Percentiles rank a stretch among this genome's conserved stretches.
Evolutionary conservation across 2,888 invertebrate species (phyloP).

Genomic region (Palloptera scutellata): DNA sequence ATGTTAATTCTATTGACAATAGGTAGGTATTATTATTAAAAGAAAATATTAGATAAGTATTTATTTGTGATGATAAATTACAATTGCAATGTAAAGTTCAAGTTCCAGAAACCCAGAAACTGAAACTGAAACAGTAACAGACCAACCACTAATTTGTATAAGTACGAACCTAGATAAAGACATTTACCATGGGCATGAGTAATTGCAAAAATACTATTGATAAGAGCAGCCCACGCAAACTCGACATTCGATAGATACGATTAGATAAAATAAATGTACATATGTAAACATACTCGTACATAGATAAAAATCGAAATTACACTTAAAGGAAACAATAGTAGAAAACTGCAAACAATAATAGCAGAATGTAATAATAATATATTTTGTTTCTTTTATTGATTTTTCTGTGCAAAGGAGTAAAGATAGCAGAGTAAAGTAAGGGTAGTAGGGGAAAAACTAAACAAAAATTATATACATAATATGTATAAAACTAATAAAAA

Average conservation of each 20-base stretch:
- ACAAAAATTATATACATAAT: background rate
- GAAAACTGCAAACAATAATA: background rate
- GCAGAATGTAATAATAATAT: background rate
- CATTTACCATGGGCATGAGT: background rate
- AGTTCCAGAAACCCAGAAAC: too few species aligned
- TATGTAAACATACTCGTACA: too few species aligned
- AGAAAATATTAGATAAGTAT: background rate
- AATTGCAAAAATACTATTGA: too few species aligned
- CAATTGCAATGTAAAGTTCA: conserved; percentile 14
- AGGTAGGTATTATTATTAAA: too few species aligned
- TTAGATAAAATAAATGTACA: conserved; percentile 1
- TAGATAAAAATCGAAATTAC: conserved; percentile 10
- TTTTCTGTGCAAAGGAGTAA: background rate
- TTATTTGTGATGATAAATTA: conserved; percentile 2
- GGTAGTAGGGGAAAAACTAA: too few species aligned
- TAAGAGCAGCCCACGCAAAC: conserved; percentile 4
- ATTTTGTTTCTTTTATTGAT: background rate
- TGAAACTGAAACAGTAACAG: background rate
- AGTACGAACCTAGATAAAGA: background rate
- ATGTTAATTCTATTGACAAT: too few species aligned
- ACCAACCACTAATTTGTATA: too few species aligned
- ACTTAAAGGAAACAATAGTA: background rate
- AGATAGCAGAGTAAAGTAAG: too few species aligned
- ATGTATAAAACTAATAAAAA: too few species aligned
- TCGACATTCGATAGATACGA: background rate